phyloP scores from a whole-genome alignment of 2,888 invertebrate genomes.

The Amblyteles armatorius region DNA sequence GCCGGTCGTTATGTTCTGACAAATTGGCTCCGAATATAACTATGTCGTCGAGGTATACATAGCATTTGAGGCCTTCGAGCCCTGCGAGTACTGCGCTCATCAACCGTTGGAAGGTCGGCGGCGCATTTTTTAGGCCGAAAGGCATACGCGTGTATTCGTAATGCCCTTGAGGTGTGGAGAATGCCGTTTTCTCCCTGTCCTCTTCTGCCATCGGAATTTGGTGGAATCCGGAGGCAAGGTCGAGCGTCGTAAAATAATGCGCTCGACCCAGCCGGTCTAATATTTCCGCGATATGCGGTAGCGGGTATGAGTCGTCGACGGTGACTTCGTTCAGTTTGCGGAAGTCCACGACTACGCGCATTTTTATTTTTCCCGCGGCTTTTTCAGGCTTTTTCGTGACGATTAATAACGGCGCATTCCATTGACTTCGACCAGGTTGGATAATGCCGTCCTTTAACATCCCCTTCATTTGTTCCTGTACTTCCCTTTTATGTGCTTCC shows the following conservation, averaged over 20 bases:
- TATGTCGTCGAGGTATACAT: not conserved
- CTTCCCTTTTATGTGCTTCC: not conserved
- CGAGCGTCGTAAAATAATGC: not conserved
- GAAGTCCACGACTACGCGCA: not conserved
- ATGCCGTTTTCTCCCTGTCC: not conserved
- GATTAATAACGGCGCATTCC: constrained; percentile 47
- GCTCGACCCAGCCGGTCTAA: not conserved
- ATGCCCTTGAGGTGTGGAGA: not conserved
- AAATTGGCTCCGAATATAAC: not conserved
- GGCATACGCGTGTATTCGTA: not conserved
- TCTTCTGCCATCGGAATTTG: not conserved
- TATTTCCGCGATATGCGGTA: not conserved
- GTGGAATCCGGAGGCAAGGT: not conserved
- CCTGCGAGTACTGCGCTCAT: not conserved
- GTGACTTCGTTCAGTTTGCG: not conserved
- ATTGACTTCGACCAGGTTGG: constrained; percentile 23
- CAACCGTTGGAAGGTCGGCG: not conserved
- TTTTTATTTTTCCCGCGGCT: not conserved
- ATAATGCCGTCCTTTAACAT: constrained; percentile 31
- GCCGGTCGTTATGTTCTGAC: not conserved
- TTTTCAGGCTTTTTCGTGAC: constrained; percentile 14
- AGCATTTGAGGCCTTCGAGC: not conserved
- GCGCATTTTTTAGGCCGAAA: not conserved
- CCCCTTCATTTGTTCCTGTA: not conserved
- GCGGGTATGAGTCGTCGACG: not conserved